A percentile compares a stretch with the other conserved stretches of the same genome.
Conservation (phyloP, 2,888 invertebrate species). For the Rhyacophila evoluta region DNA sequence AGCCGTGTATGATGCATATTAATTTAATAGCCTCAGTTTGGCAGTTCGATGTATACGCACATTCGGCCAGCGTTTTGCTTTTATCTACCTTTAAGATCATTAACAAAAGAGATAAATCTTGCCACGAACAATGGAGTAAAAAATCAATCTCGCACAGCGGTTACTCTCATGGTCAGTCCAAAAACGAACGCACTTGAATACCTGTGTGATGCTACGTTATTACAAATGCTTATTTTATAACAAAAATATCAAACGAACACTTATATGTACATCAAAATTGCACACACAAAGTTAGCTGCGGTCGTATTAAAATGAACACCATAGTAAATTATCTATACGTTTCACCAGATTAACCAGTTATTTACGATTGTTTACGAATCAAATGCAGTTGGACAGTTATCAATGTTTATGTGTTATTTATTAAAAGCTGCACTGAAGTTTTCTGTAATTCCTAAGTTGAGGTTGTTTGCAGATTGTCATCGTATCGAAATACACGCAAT, state of each 20-base stretch:
- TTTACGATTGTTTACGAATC: too few relatives aligned
- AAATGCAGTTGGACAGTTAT: too few relatives aligned
- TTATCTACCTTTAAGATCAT: slow-evolving; percentile 33
- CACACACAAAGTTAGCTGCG: neutral
- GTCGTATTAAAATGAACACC: neutral
- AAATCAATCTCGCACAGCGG: slow-evolving; percentile 32
- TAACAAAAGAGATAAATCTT: slow-evolving; percentile 47
- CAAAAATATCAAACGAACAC: neutral
- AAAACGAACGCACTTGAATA: slow-evolving; percentile 35
- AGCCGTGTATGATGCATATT: too few relatives aligned
- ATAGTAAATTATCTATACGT: too few relatives aligned
- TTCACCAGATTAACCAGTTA: too few relatives aligned
- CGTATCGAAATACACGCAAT: too few relatives aligned
- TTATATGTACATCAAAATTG: too few relatives aligned
- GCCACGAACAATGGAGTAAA: slow-evolving; percentile 45
- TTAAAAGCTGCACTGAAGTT: too few relatives aligned
- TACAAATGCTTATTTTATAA: neutral
- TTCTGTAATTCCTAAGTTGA: too few relatives aligned
- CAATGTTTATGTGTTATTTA: too few relatives aligned
- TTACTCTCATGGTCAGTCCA: slow-evolving; percentile 31
- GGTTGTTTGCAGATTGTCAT: too few relatives aligned
- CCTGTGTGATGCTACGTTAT: neutral
- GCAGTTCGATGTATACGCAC: neutral
- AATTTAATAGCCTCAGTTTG: neutral
- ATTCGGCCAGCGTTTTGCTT: neutral